A percentile compares a stretch with the other conserved stretches of the same genome.
Conservation (phyloP, 2,888 invertebrate genomes). For the Embidobia sp. region DNA sequence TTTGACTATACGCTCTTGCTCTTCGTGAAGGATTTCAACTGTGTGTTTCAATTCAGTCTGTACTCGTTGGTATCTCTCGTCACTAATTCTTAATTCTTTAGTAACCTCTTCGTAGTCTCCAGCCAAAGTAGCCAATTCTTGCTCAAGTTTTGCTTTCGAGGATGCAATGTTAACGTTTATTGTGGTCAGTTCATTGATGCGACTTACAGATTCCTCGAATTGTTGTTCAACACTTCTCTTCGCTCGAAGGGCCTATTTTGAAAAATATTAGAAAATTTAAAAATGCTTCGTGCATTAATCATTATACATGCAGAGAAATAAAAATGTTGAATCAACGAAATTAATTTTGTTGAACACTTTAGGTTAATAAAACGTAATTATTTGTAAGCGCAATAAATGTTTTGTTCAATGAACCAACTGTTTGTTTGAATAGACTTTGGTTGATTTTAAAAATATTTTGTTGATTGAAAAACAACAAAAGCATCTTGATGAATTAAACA, state of each 20-base stretch:
- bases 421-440: too few relatives aligned
- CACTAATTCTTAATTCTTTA: constrained; percentile 95
- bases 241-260: constrained; percentile 93
- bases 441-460: too few relatives aligned
- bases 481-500: too few relatives aligned
- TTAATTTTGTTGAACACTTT: too few relatives aligned
- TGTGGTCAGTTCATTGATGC: constrained; percentile 96
- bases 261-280: too few relatives aligned
- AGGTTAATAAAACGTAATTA: too few relatives aligned
- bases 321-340: too few relatives aligned
- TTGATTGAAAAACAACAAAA: too few relatives aligned
- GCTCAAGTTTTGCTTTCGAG: constrained; percentile 96
- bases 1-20: constrained; percentile 98
- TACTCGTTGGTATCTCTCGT: constrained; percentile 97
- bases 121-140: constrained; percentile 94
- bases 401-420: too few relatives aligned
- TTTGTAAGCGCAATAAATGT: too few relatives aligned
- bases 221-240: constrained; percentile 95
- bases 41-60: constrained; percentile 96
- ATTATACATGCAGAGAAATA: too few relatives aligned
- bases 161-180: constrained; percentile 98
- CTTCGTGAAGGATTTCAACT: constrained; percentile 96
- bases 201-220: constrained; percentile 94
- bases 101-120: constrained; percentile 99
- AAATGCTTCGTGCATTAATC: too few relatives aligned